phyloP scores from a whole-genome alignment of 2,888 invertebrate genomes.

The Parnassius orleans region DNA sequence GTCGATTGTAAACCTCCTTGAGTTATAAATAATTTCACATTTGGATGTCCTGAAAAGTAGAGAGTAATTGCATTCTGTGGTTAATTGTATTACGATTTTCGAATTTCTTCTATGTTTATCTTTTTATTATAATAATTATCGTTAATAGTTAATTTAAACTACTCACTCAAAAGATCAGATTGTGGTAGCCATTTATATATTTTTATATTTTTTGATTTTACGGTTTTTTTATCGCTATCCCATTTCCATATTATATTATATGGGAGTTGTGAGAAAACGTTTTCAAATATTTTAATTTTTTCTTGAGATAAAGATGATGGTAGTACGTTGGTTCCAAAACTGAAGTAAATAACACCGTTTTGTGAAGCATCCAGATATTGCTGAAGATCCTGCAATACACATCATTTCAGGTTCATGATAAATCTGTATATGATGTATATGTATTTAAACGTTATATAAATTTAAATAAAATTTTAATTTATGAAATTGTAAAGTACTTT shows the following conservation, averaged over 20 bases:
- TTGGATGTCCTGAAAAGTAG: conserved; percentile 39
- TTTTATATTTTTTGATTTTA: conserved; percentile 41
- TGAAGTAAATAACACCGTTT: conserved; percentile 54
- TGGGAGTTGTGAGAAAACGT: conserved; percentile 52
- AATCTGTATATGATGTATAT: too few species aligned
- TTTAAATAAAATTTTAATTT: too few species aligned
- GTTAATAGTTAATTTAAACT: neutral
- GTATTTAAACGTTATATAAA: too few species aligned
- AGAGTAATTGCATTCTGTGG: too few species aligned
- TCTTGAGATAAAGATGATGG: conserved; percentile 4
- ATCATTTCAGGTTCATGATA: too few species aligned
- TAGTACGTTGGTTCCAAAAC: conserved; percentile 55
- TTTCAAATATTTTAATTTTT: conserved; percentile 37
- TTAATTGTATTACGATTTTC: too few species aligned
- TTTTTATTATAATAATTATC: neutral
- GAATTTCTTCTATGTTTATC: neutral
- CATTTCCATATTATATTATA: conserved; percentile 65
- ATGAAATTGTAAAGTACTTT: too few species aligned
- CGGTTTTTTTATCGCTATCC: conserved; percentile 44
- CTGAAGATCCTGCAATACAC: conserved; percentile 11
- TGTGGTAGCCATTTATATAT: conserved; percentile 41
- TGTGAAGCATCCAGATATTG: conserved; percentile 51
- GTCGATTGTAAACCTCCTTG: conserved; percentile 50
- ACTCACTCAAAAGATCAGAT: conserved; percentile 38
- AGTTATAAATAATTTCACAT: conserved; percentile 51